Conservation (phyloP, 2,888 invertebrate species). For the Agrochola litura region DNA sequence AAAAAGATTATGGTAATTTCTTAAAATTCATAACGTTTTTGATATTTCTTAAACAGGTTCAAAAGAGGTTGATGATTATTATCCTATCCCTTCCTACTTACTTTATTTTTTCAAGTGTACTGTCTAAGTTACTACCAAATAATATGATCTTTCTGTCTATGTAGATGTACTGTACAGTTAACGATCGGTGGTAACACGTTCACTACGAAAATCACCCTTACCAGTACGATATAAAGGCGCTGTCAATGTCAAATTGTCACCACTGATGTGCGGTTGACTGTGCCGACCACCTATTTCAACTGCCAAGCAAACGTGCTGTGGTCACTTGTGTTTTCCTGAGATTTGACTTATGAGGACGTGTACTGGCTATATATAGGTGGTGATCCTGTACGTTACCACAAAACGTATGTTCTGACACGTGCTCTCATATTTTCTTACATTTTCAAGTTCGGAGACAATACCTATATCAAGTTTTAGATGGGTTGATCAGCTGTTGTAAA, state of each 20-base stretch:
- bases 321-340: not conserved
- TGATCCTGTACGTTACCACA: not conserved
- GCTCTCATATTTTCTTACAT: not conserved
- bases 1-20: constrained; percentile 62
- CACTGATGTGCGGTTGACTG: not conserved
- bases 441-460: not conserved
- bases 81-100: not conserved
- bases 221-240: not conserved
- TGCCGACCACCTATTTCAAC: not conserved
- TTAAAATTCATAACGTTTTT: constrained; percentile 52
- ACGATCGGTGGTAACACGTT: not conserved
- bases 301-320: not conserved
- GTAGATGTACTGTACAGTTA: not conserved
- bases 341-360: not conserved
- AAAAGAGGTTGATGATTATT: not conserved
- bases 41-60: not conserved
- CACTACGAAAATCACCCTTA: not conserved
- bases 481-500: not conserved
- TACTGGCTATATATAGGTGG: not conserved
- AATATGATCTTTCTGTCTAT: not conserved
- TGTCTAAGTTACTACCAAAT: not conserved
- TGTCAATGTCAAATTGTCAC: not conserved
- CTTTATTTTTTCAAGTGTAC: not conserved
- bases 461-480: not conserved
- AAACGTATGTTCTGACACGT: not conserved